Conservation (phyloP, 2,888 invertebrate species). For the Drosophila sordidula region DNA sequence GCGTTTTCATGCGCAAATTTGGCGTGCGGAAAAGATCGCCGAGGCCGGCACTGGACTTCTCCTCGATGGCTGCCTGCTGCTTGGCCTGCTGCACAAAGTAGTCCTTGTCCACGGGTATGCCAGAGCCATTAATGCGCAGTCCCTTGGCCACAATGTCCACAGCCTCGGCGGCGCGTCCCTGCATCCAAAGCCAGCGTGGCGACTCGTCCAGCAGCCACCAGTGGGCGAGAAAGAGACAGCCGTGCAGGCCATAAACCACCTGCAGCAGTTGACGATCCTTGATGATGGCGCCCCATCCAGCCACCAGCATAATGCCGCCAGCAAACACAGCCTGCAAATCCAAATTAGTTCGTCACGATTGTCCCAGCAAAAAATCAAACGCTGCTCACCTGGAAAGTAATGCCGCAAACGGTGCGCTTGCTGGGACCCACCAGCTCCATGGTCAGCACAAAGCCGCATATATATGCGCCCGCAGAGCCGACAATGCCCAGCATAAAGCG, state of each 20-base stretch:
- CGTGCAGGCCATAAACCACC: conserved; percentile 91
- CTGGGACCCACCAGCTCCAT: conserved; percentile 94
- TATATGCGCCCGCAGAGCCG: conserved; percentile 90
- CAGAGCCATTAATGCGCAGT: conserved; percentile 90
- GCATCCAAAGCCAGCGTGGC: conserved; percentile 94
- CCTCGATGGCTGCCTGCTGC: conserved; percentile 81
- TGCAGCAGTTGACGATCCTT: conserved; percentile 91
- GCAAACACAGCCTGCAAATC: conserved; percentile 90
- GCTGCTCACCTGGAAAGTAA: conserved; percentile 86
- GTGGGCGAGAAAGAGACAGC: conserved; percentile 90
- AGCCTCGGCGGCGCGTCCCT: conserved; percentile 90
- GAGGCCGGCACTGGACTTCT: conserved; percentile 87
- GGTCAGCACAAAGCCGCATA: conserved; percentile 86
- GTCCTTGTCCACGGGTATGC: conserved; percentile 88
- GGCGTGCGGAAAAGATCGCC: conserved; percentile 92
- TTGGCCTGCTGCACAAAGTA: conserved; percentile 88
- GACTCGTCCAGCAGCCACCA: conserved; percentile 96
- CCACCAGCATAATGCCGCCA: conserved; percentile 92
- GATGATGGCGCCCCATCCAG: conserved; percentile 92
- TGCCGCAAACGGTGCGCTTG: conserved; percentile 92
- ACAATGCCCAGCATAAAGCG: conserved; percentile 92
- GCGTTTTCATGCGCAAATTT: conserved; percentile 90
- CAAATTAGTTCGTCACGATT: not conserved
- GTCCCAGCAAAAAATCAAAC: not conserved
- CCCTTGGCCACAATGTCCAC: conserved; percentile 91